Evolutionary conservation across 2,797 vertebrate genomes (phyloP).

Genomic region (Enteromius mattozi): DNA sequence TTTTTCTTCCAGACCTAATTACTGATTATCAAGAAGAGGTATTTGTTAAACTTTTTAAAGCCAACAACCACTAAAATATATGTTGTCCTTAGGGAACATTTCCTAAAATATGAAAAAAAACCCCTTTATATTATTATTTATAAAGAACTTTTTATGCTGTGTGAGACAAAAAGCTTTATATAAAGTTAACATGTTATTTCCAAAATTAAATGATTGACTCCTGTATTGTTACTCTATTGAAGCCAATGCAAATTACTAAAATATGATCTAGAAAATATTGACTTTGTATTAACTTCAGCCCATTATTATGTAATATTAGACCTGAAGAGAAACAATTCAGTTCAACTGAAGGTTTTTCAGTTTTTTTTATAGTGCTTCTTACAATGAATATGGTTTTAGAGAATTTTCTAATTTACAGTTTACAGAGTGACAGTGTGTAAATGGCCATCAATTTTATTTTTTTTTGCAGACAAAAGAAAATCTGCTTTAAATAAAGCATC

Average conservation of each 20-base stretch:
- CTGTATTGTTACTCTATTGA: background rate
- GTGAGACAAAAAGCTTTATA: background rate
- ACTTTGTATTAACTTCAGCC: background rate
- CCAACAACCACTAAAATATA: background rate
- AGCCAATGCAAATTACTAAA: background rate
- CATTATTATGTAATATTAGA: constrained; percentile 18
- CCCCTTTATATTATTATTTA: background rate
- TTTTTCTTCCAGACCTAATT: background rate
- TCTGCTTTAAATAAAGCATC: background rate
- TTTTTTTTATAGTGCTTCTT: background rate
- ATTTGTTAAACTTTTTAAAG: background rate
- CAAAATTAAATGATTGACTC: constrained; percentile 4
- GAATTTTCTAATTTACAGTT: background rate
- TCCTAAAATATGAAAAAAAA: background rate
- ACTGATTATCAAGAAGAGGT: background rate
- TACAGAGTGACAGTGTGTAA: background rate
- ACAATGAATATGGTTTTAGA: background rate
- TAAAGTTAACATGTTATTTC: background rate
- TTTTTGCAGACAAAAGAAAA: background rate
- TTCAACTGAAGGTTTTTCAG: background rate
- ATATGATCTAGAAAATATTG: constrained; percentile 16
- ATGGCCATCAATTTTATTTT: background rate
- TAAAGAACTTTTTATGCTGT: background rate
- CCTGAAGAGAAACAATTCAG: background rate
- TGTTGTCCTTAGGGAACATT: background rate